Evolutionary conservation across 92 coral and sea anemone species (phyloP), one percentile per base, ranked within the genome.

Genomic region (Hydrozoanthus gracilis): DNA sequence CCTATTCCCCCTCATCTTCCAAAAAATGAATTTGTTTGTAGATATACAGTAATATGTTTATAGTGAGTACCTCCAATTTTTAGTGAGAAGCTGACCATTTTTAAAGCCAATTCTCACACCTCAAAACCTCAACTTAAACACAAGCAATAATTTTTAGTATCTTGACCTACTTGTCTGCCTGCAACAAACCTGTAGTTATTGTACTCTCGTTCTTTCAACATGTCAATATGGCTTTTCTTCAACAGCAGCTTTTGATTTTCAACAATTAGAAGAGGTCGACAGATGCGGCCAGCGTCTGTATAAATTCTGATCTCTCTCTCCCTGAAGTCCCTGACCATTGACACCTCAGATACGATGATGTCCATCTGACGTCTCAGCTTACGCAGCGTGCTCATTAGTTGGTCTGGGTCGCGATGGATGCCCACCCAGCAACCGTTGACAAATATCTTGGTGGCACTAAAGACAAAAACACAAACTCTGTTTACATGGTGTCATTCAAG

Each of bases 391-490:
- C 97, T 88, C 99, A 96, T 96, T 0, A 96, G 94, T 82, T 96
- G 99, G 74, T 96, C 99, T 61, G 99, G 99, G 71, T 96, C 99
- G 35, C 99, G 92, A 88, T 96, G 99, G 89, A 96, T 96, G 65
- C 99, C 99, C 4, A 96, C 99, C 99, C 99, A 96, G 54, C 99
- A 96, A 45, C 99, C 99, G 92, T 96, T 96, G 70, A 96, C 99
- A 87, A 96, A 96, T 45, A 96, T 96, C 95, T 96, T 96, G 69
- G 99, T 96, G 13, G 99, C 95, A 90, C 99, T 96, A 73, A 3
- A 49, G 82, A 69, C 54, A 60, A 60, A 77, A 74, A 27, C 39
- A 27, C 39, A 27, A 27, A 27, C 39, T 27, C 39, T 27, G 39
- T 27, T 27, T 27, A 27, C 39, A 27, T 0, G 39, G 39, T 27